Evolutionary conservation across 1,140 invertebrate genomes (phyloP), one percentile per base, ranked within the genome.

Genomic region (Penaeus vannamei): DNA sequence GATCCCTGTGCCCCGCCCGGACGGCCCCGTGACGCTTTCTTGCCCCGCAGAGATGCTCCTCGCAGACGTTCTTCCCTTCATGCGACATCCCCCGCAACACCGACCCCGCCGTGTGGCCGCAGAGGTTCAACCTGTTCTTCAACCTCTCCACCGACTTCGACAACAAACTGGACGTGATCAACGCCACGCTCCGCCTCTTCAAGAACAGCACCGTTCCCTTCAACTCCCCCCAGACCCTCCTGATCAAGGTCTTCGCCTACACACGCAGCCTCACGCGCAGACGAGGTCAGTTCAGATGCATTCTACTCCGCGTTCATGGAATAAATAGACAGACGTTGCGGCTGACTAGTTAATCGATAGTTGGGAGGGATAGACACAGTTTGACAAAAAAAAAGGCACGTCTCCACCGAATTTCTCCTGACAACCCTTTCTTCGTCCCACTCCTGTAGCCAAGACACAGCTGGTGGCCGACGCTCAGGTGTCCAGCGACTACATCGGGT

Each of bases 81-180:
- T 91, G 90, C 36, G 86, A 85, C 62, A 80, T 91, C 20, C 90
- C 90, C 23, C 61, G 79, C 19, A 85, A 89, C 77, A 89, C 90
- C 7, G 83, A 84, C 53, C 76, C 84, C 19, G 84, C 85, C 32
- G 62, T 91, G 26, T 91, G 90, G 86, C 69, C 84, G 20, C 69
- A 85, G 23, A 64, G 53, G 0, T 91, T 89, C 90, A 91, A 87
- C 59, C 90, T 91, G 5, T 91, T 59, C 77, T 91, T 91, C 90
- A 91, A 91, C 77, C 84, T 91, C n/a, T 91, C 90, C 20, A 53
- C 80, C 22, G 84, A 91, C n/a, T 86, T 89, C 86, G 85, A 82
- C 53, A 64, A 53, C 62, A 83, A 64, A n/a, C 46, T 85, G 60
- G 85, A 91, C 29, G 79, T 91, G 14, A 85, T 91, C 59, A 91